Percentiles rank a stretch among this genome's conserved stretches.
Evolutionary conservation across 2,113 vertebrate species (phyloP).

Genomic region (Leucosticte australis): DNA sequence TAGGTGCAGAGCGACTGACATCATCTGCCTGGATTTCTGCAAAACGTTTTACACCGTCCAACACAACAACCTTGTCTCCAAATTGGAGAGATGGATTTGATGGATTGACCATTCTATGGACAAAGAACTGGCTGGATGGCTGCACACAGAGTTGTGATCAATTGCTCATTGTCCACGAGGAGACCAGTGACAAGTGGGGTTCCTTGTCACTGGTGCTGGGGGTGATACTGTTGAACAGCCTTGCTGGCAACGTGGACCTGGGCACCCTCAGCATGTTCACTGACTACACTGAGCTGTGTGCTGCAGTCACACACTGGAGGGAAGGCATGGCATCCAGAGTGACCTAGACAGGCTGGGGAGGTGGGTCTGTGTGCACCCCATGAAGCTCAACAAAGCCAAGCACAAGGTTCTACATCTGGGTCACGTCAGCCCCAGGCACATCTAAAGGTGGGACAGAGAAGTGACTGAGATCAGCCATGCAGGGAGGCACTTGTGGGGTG

Average conservation of each 20-base stretch:
- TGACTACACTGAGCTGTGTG: background rate
- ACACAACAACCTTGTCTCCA: background rate
- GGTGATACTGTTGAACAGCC: background rate
- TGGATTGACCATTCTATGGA: rapidly evolving
- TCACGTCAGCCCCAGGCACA: background rate
- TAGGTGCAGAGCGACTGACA: background rate
- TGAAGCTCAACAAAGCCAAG: background rate
- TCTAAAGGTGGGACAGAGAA: background rate
- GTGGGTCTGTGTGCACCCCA: too few relatives aligned
- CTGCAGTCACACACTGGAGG: background rate
- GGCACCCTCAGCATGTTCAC: background rate
- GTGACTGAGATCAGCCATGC: background rate
- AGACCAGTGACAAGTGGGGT: background rate
- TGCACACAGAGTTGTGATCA: background rate
- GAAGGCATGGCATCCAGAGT: background rate
- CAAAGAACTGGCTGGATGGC: background rate
- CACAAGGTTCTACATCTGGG: background rate
- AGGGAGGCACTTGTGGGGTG: background rate
- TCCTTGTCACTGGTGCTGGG: background rate
- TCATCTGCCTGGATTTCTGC: background rate
- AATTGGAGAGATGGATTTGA: background rate
- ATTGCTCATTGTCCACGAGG: rapidly evolving
- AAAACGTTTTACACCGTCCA: background rate
- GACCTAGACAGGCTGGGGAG: background rate
- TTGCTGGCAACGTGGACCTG: too few relatives aligned